Evolutionary conservation across 2,888 invertebrate species (phyloP).

Genomic region (Anagyrus pseudococci): DNA sequence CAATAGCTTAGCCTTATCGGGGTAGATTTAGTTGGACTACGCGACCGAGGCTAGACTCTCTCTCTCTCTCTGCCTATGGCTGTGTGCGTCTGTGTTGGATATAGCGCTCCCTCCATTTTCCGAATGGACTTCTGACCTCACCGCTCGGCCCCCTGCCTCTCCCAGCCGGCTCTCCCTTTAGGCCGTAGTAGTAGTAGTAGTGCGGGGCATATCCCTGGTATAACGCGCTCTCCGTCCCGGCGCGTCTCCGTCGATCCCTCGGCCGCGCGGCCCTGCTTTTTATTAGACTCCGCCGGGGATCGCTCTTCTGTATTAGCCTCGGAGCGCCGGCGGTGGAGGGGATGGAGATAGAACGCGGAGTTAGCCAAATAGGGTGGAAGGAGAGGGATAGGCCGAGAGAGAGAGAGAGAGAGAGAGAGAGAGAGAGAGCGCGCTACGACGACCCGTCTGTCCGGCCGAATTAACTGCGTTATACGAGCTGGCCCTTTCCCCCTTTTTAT

Average conservation of each 20-base stretch:
- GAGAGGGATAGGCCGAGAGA: conserved; percentile 34
- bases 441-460: conserved; percentile 58
- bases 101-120: conserved; percentile 61
- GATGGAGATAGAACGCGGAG: conserved; percentile 13
- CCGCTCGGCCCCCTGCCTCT: conserved; percentile 46
- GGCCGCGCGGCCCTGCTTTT: conserved; percentile 55
- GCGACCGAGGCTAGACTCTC: no score
- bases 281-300: conserved; percentile 59
- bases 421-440: conserved; percentile 50
- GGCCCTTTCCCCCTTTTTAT: background rate
- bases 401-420: conserved; percentile 35
- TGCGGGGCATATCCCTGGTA: no score
- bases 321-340: no score
- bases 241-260: conserved; percentile 22
- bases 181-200: no score
- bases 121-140: conserved; percentile 63
- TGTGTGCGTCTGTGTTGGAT: no score
- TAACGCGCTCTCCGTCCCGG: background rate
- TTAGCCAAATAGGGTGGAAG: conserved; percentile 37
- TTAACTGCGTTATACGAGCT: conserved; percentile 55
- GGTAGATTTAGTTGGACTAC: conserved; percentile 61
- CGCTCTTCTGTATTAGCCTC: no score
- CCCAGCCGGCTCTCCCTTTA: no score
- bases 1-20: conserved; percentile 58
- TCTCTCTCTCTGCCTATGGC: no score